These are phyloP conservation scores for Chymomyza costata DNA, from an alignment of 1,140 invertebrate genomes.

Conservation along the genomic window DNA sequence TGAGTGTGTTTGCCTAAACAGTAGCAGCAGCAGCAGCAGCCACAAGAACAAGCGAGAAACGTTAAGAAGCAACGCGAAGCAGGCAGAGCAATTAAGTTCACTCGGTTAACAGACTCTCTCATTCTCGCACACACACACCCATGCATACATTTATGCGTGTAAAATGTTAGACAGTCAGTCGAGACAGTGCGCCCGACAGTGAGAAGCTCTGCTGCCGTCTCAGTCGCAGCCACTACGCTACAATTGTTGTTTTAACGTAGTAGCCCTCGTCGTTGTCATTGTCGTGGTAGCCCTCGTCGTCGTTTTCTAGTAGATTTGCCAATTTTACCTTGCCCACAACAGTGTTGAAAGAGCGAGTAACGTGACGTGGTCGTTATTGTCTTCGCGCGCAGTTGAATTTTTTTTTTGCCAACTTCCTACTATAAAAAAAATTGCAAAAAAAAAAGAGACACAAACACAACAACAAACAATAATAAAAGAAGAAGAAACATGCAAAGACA, in stretches of 20 bases:
- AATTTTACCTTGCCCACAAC: conserved; percentile 63
- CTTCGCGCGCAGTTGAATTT: conserved; percentile 44
- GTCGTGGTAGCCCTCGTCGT: conserved; percentile 19
- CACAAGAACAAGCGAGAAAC: conserved; percentile 52
- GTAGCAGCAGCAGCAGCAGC: conserved; percentile 17
- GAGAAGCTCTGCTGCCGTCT: conserved; percentile 8
- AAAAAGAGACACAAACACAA: conserved; percentile 14
- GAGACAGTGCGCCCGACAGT: not conserved
- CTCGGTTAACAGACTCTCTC: conserved; percentile 54
- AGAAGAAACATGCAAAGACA: conserved; percentile 20
- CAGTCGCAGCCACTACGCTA: conserved; percentile 18
- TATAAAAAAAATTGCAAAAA: conserved; percentile 16
- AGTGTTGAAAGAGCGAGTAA: conserved; percentile 70
- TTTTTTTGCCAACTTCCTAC: conserved; percentile 52
- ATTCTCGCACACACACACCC: conserved; percentile 16
- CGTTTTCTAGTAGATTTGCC: conserved; percentile 51
- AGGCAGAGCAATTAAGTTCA: conserved; percentile 60
- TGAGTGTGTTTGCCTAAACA: too few relatives aligned
- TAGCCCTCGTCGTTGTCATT: conserved; percentile 21
- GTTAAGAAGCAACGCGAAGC: conserved; percentile 30
- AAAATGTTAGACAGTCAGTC: not conserved
- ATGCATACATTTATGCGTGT: not conserved
- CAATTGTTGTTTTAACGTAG: too few relatives aligned
- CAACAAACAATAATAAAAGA: conserved; percentile 8
- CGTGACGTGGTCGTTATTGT: conserved; percentile 63